Base-by-base conservation (phyloP, 2,888 invertebrate species). In the Acrocera orbiculus region DNA sequence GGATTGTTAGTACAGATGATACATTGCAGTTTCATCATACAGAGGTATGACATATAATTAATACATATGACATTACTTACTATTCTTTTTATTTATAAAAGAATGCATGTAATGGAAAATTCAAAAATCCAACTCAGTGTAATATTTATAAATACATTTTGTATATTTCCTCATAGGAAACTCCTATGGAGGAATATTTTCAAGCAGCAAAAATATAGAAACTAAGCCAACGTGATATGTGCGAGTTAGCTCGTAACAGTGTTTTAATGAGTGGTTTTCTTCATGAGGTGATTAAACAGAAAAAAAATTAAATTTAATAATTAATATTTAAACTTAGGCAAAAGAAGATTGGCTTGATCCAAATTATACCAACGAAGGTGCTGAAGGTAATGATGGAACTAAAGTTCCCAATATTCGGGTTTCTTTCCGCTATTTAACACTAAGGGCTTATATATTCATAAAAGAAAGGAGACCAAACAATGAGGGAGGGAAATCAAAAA, bases 291-390 rank as follows among this genome's bases (percentile, higher is more conserved):
- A 41, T 40, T 6, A 6, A 19, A 19, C 5, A 7, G 7, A 19
- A 19, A 19, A 19, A 19, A 19, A 19, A 19, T 6, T 19, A 6
- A 19, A 19, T 6, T 6, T 19, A 19, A n/a, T n/a, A n/a, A n/a
- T n/a, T n/a, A 15, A n/a, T 16, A 11, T 31, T 14, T 33, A 33
- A 39, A 54, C 56, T 13, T 51, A 93, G 83, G 80, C 86, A 60
- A 98, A 98, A 64, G 85, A 90, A 62, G 90, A 93, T 64, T 98
- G 96, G 96, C 67, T 96, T 41, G 96, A 96, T 16, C 86, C 92
- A 29, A 85, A 90, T 63, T 98, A 93, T 63, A 80, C 76, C 37
- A 82, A 83, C 53, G 95, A 95, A 58, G 96, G 98, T 10, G 87
- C 93, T n/a, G 79, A 83, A 40, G 96, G 95, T 23, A 98, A 98